A percentile compares a stretch with the other conserved stretches of the same genome.
phyloP scores from a whole-genome alignment of 2,888 invertebrate species.

The Laothoe populi region DNA sequence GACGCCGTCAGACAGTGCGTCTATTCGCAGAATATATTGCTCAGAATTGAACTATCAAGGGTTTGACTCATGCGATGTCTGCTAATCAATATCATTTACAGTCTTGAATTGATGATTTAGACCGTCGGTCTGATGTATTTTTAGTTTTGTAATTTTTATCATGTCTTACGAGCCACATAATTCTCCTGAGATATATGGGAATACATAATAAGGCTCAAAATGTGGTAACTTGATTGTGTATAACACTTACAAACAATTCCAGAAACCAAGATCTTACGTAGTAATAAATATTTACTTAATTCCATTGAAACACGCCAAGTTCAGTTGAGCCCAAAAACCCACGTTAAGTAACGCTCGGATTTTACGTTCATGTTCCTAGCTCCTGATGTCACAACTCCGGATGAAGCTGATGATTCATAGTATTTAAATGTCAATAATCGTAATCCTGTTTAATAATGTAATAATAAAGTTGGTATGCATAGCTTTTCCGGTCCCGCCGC shows the following conservation, averaged over 20 bases:
- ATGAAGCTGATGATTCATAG: slow-evolving; percentile 19
- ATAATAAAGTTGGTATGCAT: slow-evolving; percentile 40
- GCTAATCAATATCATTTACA: slow-evolving; percentile 25
- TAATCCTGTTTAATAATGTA: slow-evolving; percentile 31
- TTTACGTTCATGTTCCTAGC: background rate
- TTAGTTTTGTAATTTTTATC: background rate
- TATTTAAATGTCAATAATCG: slow-evolving; percentile 25
- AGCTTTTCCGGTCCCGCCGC: slow-evolving; percentile 31
- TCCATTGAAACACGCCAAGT: background rate
- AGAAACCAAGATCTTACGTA: background rate
- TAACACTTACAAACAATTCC: background rate
- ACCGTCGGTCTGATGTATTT: slow-evolving; percentile 2
- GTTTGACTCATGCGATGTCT: slow-evolving; percentile 26
- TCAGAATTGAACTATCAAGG: slow-evolving; percentile 27
- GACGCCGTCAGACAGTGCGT: slow-evolving; percentile 17
- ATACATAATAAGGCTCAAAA: background rate
- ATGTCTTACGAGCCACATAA: background rate
- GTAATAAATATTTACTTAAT: background rate
- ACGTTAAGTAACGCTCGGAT: background rate
- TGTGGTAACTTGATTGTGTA: background rate
- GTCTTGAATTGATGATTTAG: slow-evolving; percentile 6
- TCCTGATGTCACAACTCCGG: slow-evolving; percentile 10
- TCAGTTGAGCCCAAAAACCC: background rate
- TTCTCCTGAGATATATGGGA: background rate
- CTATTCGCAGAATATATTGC: slow-evolving; percentile 26